Conservation (phyloP, 2,888 invertebrate species). For the Linnaemya tessellans region DNA sequence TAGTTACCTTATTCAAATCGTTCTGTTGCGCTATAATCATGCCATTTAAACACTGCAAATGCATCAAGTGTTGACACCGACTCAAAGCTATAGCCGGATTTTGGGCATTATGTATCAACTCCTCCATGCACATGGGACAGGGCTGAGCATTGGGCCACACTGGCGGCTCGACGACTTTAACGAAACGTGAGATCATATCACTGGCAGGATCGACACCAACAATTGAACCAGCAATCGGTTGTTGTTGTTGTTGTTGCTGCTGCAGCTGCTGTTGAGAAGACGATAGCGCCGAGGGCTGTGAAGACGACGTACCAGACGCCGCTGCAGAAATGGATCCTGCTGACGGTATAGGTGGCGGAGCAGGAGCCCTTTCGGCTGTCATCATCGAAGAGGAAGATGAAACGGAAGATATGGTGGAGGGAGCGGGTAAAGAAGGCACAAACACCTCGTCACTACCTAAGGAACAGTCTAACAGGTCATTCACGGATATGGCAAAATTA, state of each 20-base stretch:
- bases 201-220: conserved; percentile 84
- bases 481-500: conserved; percentile 85
- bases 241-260: conserved; percentile 76
- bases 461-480: conserved; percentile 88
- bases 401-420: conserved; percentile 74
- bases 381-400: conserved; percentile 62
- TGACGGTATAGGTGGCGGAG: conserved; percentile 80
- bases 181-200: conserved; percentile 87
- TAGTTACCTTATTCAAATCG: conserved; percentile 82
- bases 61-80: conserved; percentile 91
- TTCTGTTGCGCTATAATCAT: conserved; percentile 88
- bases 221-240: conserved; percentile 83
- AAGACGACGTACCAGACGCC: conserved; percentile 74
- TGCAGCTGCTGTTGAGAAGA: conserved; percentile 72
- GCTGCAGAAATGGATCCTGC: conserved; percentile 71
- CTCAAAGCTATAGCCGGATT: conserved; percentile 87
- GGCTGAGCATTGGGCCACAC: conserved; percentile 89
- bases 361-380: conserved; percentile 79
- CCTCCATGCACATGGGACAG: conserved; percentile 88
- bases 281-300: conserved; percentile 67
- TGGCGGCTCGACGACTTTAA: conserved; percentile 87
- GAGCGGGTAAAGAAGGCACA: conserved; percentile 80
- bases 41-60: conserved; percentile 90
- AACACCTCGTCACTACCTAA: conserved; percentile 90
- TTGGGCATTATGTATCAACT: conserved; percentile 83